phyloP scores from a whole-genome alignment of 2,888 invertebrate species.

The Myathropa florea region DNA sequence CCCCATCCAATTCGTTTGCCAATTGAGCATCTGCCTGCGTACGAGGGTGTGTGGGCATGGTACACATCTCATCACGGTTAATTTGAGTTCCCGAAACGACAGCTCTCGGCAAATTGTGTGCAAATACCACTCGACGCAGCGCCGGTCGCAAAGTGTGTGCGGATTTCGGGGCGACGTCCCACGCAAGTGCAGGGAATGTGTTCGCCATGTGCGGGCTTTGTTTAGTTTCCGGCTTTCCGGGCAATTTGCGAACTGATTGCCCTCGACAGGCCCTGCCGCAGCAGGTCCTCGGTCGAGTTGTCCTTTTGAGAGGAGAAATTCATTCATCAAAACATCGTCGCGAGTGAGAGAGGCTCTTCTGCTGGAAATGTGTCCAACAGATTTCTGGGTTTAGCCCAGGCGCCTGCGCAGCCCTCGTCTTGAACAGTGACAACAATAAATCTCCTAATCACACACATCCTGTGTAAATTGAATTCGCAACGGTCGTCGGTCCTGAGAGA shows the following conservation, averaged over 20 bases:
- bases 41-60: background rate
- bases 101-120: constrained; percentile 44
- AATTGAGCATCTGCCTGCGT: constrained; percentile 21
- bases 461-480: constrained; percentile 65
- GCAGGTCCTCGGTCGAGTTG: constrained; percentile 33
- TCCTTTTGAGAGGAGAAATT: constrained; percentile 3
- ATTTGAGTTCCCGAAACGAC: constrained; percentile 25
- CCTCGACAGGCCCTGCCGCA: background rate
- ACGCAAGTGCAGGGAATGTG: constrained; percentile 65
- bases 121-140: constrained; percentile 34
- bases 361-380: constrained; percentile 63
- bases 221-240: constrained; percentile 27
- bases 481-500: constrained; percentile 23
- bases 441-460: constrained; percentile 62
- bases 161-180: background rate
- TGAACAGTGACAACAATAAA: constrained; percentile 56
- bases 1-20: constrained; percentile 29
- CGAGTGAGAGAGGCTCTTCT: background rate
- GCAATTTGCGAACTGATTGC: constrained; percentile 50
- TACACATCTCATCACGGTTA: constrained; percentile 11
- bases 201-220: constrained; percentile 53
- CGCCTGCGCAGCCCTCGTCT: constrained; percentile 42
- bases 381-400: constrained; percentile 38
- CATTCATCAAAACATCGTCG: constrained; percentile 54
- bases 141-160: background rate